These are phyloP conservation scores for Eulemur rufifrons DNA, from an alignment of 2,113 vertebrate genomes.

Conservation along the genomic window DNA sequence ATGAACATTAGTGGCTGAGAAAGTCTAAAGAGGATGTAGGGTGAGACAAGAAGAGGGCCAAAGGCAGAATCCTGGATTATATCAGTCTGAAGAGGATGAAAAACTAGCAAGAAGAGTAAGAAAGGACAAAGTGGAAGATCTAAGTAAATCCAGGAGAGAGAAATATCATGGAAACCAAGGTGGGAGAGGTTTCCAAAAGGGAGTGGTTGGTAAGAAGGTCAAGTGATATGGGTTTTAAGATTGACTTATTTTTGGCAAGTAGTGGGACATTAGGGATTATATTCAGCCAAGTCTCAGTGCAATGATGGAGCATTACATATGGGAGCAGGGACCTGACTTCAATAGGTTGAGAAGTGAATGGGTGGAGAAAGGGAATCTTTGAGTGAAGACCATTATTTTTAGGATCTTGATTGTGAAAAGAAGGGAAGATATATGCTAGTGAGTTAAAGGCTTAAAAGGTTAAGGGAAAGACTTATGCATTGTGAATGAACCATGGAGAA, in stretches of 20 bases:
- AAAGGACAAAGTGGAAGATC: neutral
- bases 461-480: neutral
- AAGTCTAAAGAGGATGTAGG: neutral
- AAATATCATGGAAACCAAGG: neutral
- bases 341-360: neutral
- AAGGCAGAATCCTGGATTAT: neutral
- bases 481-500: neutral
- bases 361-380: neutral
- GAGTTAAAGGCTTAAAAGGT: neutral
- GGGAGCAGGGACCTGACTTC: neutral
- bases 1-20: neutral
- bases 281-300: neutral
- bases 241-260: neutral
- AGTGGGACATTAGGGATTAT: neutral
- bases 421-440: neutral
- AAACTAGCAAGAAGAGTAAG: neutral
- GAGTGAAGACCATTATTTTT: neutral
- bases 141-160: neutral
- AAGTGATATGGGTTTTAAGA: neutral
- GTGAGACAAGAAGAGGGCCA: neutral
- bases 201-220: neutral
- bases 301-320: neutral
- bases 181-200: neutral
- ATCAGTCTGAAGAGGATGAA: neutral
- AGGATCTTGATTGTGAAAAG: conserved; percentile 28